Evolutionary conservation across 2,113 vertebrate genomes (phyloP).

Genomic region (Scomber colias): DNA sequence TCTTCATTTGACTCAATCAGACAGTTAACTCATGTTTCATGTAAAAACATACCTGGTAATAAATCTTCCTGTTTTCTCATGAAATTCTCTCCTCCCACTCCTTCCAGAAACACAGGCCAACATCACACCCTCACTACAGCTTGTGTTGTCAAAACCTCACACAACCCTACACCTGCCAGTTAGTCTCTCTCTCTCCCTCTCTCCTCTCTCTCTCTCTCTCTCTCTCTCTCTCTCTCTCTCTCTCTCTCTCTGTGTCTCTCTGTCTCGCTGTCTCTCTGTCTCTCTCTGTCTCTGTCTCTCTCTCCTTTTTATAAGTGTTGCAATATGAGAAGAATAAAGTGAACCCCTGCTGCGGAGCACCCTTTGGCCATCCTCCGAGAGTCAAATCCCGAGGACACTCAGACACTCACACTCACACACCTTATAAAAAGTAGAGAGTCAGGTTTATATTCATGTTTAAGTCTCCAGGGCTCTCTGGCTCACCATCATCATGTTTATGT

Average conservation of each 20-base stretch:
- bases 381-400: not conserved
- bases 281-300: not conserved
- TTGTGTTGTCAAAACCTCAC: too few species aligned
- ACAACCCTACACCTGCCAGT: not conserved
- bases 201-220: not conserved
- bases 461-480: not conserved
- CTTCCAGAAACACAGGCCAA: not conserved
- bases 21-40: not conserved
- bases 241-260: not conserved
- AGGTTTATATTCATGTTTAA: not conserved
- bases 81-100: conserved; percentile 7
- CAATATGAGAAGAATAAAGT: conserved; percentile 22
- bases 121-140: not conserved
- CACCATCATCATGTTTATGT: not conserved
- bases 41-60: not conserved
- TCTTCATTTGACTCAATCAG: not conserved
- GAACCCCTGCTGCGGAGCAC: conserved; percentile 6
- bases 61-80: not conserved
- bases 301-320: conserved; percentile 3
- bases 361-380: not conserved
- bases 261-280: not conserved
- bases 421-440: too few species aligned
- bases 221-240: not conserved
- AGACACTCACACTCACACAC: not conserved
- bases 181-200: not conserved